Evolutionary conservation across 2,888 invertebrate genomes (phyloP).

Genomic region (Perithous albicinctus): DNA sequence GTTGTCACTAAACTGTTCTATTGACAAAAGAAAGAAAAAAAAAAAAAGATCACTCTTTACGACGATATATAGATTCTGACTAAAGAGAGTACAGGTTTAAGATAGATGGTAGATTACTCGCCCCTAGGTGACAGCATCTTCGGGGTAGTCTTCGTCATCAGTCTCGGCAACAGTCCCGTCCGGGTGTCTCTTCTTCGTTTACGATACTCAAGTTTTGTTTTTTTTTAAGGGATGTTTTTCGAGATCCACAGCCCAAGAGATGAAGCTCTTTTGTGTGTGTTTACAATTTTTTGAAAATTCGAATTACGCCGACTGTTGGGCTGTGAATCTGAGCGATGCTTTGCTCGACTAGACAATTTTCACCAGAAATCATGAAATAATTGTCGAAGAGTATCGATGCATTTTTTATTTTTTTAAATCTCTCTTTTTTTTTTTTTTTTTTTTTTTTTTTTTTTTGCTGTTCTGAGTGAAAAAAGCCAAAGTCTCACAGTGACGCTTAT

Average conservation of each 20-base stretch:
- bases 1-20: conserved; percentile 71
- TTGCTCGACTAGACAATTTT: conserved; percentile 35
- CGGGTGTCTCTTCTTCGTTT: conserved; percentile 78
- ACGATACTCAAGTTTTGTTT: conserved; percentile 74
- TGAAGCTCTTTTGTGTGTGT: background rate
- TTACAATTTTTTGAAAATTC: background rate
- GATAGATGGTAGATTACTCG: conserved; percentile 84
- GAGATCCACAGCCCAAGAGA: conserved; percentile 48
- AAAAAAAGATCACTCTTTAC: conserved; percentile 79
- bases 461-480: conserved; percentile 11
- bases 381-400: background rate
- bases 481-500: conserved; percentile 33
- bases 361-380: background rate
- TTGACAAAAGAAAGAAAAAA: conserved; percentile 75
- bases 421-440: too few species aligned
- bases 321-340: conserved; percentile 47
- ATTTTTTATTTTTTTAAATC: background rate
- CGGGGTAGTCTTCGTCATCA: conserved; percentile 81
- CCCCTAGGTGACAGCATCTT: conserved; percentile 84
- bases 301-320: conserved; percentile 7
- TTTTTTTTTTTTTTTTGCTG: background rate
- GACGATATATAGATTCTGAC: conserved; percentile 74
- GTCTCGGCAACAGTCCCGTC: conserved; percentile 80
- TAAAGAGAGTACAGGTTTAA: conserved; percentile 82
- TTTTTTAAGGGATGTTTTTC: conserved; percentile 43